Conservation (phyloP, 2,888 invertebrate species). For the Sesamia inferens region DNA sequence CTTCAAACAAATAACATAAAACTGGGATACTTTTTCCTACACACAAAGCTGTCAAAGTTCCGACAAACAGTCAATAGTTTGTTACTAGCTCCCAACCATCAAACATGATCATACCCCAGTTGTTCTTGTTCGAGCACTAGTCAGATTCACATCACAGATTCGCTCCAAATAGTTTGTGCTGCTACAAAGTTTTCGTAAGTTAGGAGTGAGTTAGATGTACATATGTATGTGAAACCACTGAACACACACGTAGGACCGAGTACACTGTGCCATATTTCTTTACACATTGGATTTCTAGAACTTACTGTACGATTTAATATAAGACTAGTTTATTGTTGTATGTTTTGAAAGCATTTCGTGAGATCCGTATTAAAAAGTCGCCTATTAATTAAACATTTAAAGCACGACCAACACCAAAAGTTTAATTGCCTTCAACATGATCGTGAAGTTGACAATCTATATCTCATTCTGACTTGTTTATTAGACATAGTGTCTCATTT, state of each 20-base stretch:
- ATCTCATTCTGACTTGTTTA: background rate
- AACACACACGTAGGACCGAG: background rate
- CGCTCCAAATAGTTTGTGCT: constrained; percentile 42
- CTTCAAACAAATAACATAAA: background rate
- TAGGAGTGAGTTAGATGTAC: constrained; percentile 43
- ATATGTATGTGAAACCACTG: constrained; percentile 2
- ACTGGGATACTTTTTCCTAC: background rate
- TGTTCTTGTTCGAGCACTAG: constrained; percentile 40
- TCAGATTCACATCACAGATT: constrained; percentile 44
- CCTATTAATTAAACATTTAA: background rate
- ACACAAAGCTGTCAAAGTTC: constrained; percentile 7
- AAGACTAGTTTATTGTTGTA: background rate
- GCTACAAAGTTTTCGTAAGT: constrained; percentile 45
- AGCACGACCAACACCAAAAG: background rate
- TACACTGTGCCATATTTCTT: background rate
- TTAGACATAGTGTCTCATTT: background rate
- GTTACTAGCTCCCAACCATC: constrained; percentile 19
- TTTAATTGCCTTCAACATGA: background rate
- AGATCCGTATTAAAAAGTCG: background rate
- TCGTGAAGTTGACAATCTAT: background rate
- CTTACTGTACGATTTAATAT: background rate
- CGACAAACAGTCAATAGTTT: constrained; percentile 9
- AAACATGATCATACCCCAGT: constrained; percentile 47
- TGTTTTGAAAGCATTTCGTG: background rate
- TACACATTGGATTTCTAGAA: background rate